phyloP scores from a whole-genome alignment of 2,113 vertebrate species.

The Mesitornis unicolor region DNA sequence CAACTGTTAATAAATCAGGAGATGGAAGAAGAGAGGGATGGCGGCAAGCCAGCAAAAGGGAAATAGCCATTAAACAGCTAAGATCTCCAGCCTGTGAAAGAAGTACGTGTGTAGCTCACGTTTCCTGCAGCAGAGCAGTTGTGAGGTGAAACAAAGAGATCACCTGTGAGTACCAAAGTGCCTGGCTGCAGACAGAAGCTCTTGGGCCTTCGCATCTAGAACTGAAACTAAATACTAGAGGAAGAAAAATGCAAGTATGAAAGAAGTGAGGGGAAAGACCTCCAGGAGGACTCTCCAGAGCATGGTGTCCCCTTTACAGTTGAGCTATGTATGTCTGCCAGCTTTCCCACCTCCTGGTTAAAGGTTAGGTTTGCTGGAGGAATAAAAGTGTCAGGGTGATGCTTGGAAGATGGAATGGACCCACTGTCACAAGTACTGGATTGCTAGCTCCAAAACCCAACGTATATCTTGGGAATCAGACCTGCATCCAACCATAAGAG shows the following conservation, averaged over 20 bases:
- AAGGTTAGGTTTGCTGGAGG: background rate
- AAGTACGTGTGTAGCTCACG: background rate
- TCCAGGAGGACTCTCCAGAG: background rate
- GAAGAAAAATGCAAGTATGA: background rate
- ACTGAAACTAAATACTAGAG: background rate
- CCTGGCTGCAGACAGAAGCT: background rate
- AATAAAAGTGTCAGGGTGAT: background rate
- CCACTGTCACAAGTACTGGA: background rate
- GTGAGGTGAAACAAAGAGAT: background rate
- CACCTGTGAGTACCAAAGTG: background rate
- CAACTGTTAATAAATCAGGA: background rate
- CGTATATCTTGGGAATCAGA: background rate
- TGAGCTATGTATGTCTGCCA: background rate
- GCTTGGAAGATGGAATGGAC: background rate
- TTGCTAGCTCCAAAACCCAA: background rate
- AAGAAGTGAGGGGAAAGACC: background rate
- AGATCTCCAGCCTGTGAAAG: background rate
- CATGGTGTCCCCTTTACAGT: background rate
- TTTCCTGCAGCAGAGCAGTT: background rate
- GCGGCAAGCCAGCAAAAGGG: background rate
- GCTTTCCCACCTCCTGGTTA: background rate
- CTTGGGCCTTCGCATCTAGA: background rate
- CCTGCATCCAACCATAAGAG: accelerated
- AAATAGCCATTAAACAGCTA: background rate
- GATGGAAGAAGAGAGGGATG: background rate